Evolutionary conservation across 2,797 vertebrate genomes (phyloP), one percentile per base, ranked within the genome.

Genomic region (Platyrinchus mystaceus): DNA sequence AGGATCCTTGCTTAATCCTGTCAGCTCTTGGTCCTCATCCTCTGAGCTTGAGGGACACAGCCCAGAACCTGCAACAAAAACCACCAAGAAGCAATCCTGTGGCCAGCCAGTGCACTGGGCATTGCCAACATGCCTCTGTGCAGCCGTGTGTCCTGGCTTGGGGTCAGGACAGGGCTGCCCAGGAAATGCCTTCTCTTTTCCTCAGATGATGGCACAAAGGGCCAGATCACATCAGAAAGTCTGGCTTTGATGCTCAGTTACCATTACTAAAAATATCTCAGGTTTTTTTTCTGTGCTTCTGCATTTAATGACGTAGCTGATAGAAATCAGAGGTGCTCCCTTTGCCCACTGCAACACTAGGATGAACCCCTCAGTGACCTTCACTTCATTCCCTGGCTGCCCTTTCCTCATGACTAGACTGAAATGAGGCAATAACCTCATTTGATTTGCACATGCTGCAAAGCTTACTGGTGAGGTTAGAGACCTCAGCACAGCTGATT

Each of bases 371-470:
- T 71, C 53, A 34, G 28, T 22, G n/a, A 71, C 71, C 43, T 87
- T 46, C 89, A 81, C 56, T 89, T 87, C 41, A 63, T 87, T 59
- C 39, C 81, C 76, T 89, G n/a, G 7, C 36, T 95, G 74, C 79
- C 59, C 79, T 95, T 70, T 84, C 66, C 76, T 74, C 69, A 64
- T 66, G 79, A 63, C 50, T 77, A 6, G 69, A 68, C 58, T 75
- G 73, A 86, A 94, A 94, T 44, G 66, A 91, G 55, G 76, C 73
- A 86, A 62, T 50, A 96, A 62, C 27, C 50, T 92, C 27, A 62
- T 78, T 46, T 87, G 58, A 92, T 92, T 83, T 92, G 75, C 75
- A 85, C 60, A 75, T 64, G 34, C 64, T 63, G 74, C 87, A 83
- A 36, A 93, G 76, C 34, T 75, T 70, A 60, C 64, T 0, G 0